Percentiles rank a stretch among this genome's conserved stretches.
Evolutionary conservation across 2,113 vertebrate genomes (phyloP).

Genomic region (Gnathonemus longibarbis): DNA sequence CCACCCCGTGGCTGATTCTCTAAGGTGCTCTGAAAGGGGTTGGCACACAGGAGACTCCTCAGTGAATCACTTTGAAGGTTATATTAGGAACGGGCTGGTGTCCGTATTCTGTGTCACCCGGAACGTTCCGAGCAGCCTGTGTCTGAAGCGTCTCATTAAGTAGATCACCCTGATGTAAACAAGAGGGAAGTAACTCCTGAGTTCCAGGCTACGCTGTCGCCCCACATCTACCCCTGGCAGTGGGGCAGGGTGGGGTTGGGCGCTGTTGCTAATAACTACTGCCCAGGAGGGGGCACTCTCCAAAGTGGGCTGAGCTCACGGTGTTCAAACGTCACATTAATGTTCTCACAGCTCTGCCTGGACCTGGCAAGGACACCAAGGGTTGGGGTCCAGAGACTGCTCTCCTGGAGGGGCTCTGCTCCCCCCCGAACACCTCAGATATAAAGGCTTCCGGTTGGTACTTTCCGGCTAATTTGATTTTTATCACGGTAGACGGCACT

Average conservation of each 20-base stretch:
- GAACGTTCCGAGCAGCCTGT: no score
- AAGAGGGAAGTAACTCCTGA: background rate
- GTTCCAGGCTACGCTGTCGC: background rate
- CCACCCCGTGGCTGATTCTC: background rate
- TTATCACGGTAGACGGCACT: conserved; percentile 42
- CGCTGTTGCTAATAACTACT: background rate
- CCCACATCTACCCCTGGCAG: background rate
- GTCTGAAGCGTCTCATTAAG: background rate
- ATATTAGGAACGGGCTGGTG: background rate
- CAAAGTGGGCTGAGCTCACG: background rate
- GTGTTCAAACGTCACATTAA: background rate
- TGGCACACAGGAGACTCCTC: background rate
- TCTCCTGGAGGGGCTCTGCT: background rate
- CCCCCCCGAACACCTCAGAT: background rate
- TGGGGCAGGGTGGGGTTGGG: background rate
- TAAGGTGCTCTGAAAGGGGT: background rate
- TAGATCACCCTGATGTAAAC: background rate
- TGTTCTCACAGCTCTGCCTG: background rate
- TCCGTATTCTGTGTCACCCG: background rate
- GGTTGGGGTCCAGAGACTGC: background rate
- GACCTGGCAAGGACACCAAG: background rate
- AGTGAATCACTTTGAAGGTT: background rate
- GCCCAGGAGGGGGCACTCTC: background rate
- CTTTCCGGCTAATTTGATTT: conserved; percentile 50
- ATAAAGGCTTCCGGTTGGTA: conserved; percentile 40